Evolutionary conservation across 2,888 invertebrate species (phyloP).

Genomic region (Hypercompe scribonia): DNA sequence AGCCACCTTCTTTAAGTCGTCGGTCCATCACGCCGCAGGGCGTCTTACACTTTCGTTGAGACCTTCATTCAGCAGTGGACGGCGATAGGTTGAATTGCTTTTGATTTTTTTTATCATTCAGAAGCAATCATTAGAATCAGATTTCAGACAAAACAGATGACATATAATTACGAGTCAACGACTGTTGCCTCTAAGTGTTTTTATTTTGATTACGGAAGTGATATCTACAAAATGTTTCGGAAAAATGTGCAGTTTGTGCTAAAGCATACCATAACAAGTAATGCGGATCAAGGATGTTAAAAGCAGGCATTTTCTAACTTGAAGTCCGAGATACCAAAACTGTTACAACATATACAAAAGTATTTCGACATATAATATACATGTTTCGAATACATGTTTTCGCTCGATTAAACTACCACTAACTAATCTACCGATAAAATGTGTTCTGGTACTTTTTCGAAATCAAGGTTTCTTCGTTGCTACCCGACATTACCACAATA

Average conservation of each 20-base stretch:
- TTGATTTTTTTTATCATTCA: no score
- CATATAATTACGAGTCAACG: no score
- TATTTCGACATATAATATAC: not conserved
- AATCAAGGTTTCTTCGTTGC: not conserved
- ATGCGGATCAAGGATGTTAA: not conserved
- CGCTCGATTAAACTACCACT: not conserved
- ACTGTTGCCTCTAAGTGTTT: no score
- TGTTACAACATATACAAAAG: not conserved
- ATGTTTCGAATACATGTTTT: no score
- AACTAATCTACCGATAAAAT: not conserved
- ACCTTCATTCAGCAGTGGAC: no score
- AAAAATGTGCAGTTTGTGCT: not conserved
- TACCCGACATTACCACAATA: not conserved
- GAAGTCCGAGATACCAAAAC: not conserved
- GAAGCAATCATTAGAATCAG: no score
- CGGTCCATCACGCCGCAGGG: no score
- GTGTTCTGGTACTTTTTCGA: not conserved
- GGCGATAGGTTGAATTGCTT: no score
- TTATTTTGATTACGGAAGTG: no score
- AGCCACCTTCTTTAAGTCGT: no score
- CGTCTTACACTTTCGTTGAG: no score
- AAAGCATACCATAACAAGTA: not conserved
- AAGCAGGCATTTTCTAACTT: not conserved
- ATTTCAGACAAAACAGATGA: no score
- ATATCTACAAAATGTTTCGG: not conserved